A percentile compares a stretch with the other conserved stretches of the same genome.
These are phyloP conservation scores for Crotalus horridus DNA, from an alignment of 2,113 vertebrate species.

Conservation along the genomic window DNA sequence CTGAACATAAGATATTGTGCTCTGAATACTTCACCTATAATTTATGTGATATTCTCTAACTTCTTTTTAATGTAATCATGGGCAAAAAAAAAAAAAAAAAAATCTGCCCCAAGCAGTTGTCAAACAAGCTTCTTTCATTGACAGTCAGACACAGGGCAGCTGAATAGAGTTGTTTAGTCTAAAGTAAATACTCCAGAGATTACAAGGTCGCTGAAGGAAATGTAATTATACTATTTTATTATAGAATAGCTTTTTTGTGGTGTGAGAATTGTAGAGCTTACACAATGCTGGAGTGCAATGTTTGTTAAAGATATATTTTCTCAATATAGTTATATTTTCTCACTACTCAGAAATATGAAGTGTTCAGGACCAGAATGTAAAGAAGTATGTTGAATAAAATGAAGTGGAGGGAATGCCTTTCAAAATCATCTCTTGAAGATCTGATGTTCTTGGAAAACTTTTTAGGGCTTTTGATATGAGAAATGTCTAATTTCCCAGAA, in stretches of 20 bases:
- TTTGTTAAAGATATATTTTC: constrained; percentile 55
- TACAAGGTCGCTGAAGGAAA: constrained; percentile 80
- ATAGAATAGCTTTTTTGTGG: constrained; percentile 66
- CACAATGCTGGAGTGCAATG: constrained; percentile 59
- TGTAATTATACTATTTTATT: constrained; percentile 75
- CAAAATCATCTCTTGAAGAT: neutral
- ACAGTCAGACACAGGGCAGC: constrained; percentile 84
- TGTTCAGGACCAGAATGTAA: constrained; percentile 29
- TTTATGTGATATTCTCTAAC: constrained; percentile 66
- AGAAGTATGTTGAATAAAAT: constrained; percentile 33
- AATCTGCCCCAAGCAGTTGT: constrained; percentile 83
- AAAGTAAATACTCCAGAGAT: constrained; percentile 83
- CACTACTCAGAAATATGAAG: neutral
- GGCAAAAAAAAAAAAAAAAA: constrained; percentile 76
- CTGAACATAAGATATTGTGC: constrained; percentile 76
- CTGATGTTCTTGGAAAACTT: neutral
- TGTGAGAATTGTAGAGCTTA: constrained; percentile 31
- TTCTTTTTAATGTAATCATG: constrained; percentile 75
- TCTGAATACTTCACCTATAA: constrained; percentile 76
- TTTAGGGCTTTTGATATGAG: neutral
- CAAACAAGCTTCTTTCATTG: constrained; percentile 87
- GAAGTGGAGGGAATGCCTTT: neutral
- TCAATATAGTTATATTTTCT: neutral
- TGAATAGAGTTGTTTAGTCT: constrained; percentile 94
- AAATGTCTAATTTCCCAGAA: neutral